These are phyloP conservation scores for Macquaria ambigua DNA, from an alignment of 2,113 vertebrate species.

Conservation along the genomic window DNA sequence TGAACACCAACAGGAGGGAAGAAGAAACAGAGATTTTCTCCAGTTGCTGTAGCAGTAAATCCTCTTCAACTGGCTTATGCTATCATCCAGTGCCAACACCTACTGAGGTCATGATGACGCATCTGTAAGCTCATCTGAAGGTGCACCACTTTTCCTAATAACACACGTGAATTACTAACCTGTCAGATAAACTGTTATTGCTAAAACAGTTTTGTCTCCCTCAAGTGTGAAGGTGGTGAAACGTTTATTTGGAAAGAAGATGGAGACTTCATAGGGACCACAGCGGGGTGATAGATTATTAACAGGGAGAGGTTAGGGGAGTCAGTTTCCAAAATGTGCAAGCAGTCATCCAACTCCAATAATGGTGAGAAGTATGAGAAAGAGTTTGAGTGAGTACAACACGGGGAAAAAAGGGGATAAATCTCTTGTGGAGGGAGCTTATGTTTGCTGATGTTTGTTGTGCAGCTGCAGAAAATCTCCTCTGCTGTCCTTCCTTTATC, in stretches of 20 bases:
- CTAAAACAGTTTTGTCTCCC: slow-evolving; percentile 52
- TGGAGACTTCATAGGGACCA: slow-evolving; percentile 37
- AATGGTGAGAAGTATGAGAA: slow-evolving; percentile 35
- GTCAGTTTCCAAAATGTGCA: slow-evolving; percentile 58
- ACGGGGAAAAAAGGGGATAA: slow-evolving; percentile 14
- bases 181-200: slow-evolving; percentile 62
- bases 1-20: neutral
- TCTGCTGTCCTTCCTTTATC: slow-evolving; percentile 8
- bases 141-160: slow-evolving; percentile 50
- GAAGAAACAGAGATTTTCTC: slow-evolving; percentile 12
- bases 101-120: slow-evolving; percentile 44
- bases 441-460: slow-evolving; percentile 37
- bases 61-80: slow-evolving; percentile 5
- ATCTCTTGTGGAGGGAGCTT: slow-evolving; percentile 32
- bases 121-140: slow-evolving; percentile 36
- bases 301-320: slow-evolving; percentile 27
- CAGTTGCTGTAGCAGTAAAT: slow-evolving; percentile 54
- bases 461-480: slow-evolving; percentile 46
- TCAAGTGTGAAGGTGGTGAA: slow-evolving; percentile 55
- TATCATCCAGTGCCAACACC: slow-evolving; percentile 23
- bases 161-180: slow-evolving; percentile 53
- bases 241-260: slow-evolving; percentile 63
- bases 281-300: slow-evolving; percentile 62
- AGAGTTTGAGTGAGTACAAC: slow-evolving; percentile 30
- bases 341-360: slow-evolving; percentile 56